phyloP scores from a whole-genome alignment of 2,888 invertebrate genomes.

The Dastarcus helophoroides region DNA sequence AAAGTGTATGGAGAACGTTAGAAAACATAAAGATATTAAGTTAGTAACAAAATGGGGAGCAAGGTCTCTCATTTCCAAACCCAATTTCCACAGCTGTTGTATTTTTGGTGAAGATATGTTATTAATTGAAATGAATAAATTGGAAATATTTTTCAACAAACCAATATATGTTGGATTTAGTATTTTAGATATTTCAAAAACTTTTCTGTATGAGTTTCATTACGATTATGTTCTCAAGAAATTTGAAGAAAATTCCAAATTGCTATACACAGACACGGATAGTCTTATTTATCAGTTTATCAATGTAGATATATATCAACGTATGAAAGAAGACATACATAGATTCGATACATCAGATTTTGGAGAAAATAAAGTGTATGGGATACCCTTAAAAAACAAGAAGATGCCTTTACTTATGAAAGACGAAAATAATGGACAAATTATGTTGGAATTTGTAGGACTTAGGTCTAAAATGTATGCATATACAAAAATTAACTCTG shows the following conservation, averaged over 20 bases:
- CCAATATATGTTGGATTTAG: constrained; percentile 15
- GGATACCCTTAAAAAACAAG: constrained; percentile 10
- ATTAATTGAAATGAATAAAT: constrained; percentile 13
- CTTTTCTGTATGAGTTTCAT: constrained; percentile 17
- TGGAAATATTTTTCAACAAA: constrained; percentile 13
- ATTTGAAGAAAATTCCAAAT: too few relatives aligned
- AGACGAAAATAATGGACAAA: constrained; percentile 10
- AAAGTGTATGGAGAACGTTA: constrained; percentile 9
- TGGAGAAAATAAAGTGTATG: constrained; percentile 7
- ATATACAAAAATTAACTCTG: not conserved
- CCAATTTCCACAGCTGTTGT: constrained; percentile 14
- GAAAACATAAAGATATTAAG: constrained; percentile 10
- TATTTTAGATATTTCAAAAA: constrained; percentile 17
- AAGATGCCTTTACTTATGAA: constrained; percentile 11
- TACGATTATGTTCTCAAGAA: constrained; percentile 17
- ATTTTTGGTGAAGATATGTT: constrained; percentile 13
- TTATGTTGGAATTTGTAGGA: constrained; percentile 11
- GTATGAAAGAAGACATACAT: constrained; percentile 11
- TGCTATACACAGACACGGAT: constrained; percentile 11
- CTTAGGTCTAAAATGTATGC: constrained; percentile 11
- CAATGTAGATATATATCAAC: constrained; percentile 11
- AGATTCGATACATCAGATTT: constrained; percentile 14
- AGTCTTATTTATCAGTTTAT: constrained; percentile 6
- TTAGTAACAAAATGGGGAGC: constrained; percentile 13
- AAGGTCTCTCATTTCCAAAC: constrained; percentile 12